These are phyloP conservation scores for Salvelinus namaycush DNA, from an alignment of 2,113 vertebrate species.

Conservation along the genomic window DNA sequence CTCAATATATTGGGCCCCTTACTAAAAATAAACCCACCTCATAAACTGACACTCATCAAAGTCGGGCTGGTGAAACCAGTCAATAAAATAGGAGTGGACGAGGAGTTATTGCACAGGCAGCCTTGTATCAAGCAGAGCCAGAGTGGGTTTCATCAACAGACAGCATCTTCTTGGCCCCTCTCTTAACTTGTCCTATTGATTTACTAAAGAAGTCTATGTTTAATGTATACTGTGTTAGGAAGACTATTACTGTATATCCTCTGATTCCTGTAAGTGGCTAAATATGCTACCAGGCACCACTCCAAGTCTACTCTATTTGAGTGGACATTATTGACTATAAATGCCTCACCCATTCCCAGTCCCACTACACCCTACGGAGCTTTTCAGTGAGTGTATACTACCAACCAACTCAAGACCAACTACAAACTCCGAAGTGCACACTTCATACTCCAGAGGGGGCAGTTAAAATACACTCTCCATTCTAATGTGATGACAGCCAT, in stretches of 20 bases:
- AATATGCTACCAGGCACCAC: neutral
- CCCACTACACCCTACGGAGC: no score
- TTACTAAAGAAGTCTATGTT: slow-evolving; percentile 26
- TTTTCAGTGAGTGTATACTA: no score
- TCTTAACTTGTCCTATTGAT: slow-evolving; percentile 20
- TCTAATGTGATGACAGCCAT: neutral
- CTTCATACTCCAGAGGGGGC: no score
- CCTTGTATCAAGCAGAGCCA: slow-evolving; percentile 3
- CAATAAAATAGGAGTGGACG: slow-evolving; percentile 18
- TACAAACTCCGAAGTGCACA: no score
- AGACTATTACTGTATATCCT: neutral
- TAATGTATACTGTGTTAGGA: slow-evolving; percentile 1
- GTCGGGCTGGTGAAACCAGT: slow-evolving; percentile 12
- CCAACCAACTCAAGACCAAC: no score
- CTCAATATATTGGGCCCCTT: slow-evolving; percentile 2
- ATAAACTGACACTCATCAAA: slow-evolving; percentile 10
- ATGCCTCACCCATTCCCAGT: no score
- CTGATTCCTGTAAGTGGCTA: neutral
- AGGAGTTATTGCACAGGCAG: slow-evolving; percentile 18
- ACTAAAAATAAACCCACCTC: neutral
- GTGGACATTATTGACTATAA: no score
- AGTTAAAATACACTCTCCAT: no score
- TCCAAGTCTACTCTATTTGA: neutral
- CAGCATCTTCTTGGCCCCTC: neutral
- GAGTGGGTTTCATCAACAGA: no score